A percentile compares a stretch with the other conserved stretches of the same genome.
Conservation (phyloP, 1,140 invertebrate species). For the Eupristina koningsbergeri region DNA sequence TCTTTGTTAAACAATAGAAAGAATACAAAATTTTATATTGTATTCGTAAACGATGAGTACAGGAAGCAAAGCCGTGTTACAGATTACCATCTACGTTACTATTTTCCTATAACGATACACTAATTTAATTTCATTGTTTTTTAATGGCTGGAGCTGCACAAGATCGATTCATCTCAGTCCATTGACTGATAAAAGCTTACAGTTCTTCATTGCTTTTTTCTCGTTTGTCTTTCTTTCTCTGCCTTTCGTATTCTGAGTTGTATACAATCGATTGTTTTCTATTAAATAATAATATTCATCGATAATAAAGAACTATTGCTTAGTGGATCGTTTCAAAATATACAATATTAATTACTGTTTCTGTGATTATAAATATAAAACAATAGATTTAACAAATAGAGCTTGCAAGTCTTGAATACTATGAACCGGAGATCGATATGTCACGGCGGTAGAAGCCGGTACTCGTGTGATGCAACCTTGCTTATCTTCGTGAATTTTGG, state of each 20-base stretch:
- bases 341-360: too few relatives aligned
- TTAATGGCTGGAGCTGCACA: constrained; percentile 36
- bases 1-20: too few relatives aligned
- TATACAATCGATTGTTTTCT: too few relatives aligned
- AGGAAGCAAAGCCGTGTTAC: too few relatives aligned
- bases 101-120: neutral
- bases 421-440: neutral
- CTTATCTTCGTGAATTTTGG: neutral
- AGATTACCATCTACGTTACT: neutral
- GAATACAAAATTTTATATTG: too few relatives aligned
- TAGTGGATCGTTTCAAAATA: too few relatives aligned
- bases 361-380: too few relatives aligned
- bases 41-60: too few relatives aligned
- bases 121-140: neutral
- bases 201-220: neutral
- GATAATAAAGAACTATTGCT: too few relatives aligned
- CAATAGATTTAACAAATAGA: neutral
- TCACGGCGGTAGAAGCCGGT: neutral
- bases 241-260: too few relatives aligned
- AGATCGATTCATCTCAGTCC: constrained; percentile 43
- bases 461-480: neutral
- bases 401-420: neutral
- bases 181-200: constrained; percentile 17
- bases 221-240: too few relatives aligned
- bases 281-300: too few relatives aligned